A percentile compares a stretch with the other conserved stretches of the same genome.
These are phyloP conservation scores for Agrochola lychnidis DNA, from an alignment of 2,888 invertebrate species.

Conservation along the genomic window DNA sequence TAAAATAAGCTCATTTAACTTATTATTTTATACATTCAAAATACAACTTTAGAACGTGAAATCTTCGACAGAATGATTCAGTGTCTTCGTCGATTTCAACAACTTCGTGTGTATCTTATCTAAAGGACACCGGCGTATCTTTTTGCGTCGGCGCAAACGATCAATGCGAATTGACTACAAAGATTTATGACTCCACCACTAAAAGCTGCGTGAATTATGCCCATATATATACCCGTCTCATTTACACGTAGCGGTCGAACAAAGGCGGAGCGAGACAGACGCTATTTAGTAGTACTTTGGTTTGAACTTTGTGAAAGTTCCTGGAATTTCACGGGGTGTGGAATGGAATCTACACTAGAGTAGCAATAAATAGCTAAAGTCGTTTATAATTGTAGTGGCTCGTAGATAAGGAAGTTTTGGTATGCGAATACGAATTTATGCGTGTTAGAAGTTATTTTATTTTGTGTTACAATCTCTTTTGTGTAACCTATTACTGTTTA, in stretches of 20 bases:
- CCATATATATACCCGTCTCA: constrained; percentile 68
- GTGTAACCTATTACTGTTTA: constrained; percentile 8
- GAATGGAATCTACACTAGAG: constrained; percentile 57
- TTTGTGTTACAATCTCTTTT: constrained; percentile 33
- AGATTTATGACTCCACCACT: constrained; percentile 82
- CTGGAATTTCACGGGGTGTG: constrained; percentile 59
- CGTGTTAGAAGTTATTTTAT: constrained; percentile 36
- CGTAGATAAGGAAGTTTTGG: constrained; percentile 53
- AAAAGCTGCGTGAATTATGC: constrained; percentile 82
- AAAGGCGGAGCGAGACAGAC: constrained; percentile 58
- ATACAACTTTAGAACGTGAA: constrained; percentile 5
- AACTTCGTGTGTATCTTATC: constrained; percentile 56
- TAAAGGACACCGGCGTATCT: constrained; percentile 73
- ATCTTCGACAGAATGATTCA: constrained; percentile 36
- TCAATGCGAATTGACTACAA: constrained; percentile 80
- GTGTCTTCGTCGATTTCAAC: constrained; percentile 42
- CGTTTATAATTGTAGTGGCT: constrained; percentile 56
- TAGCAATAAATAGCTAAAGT: constrained; percentile 62
- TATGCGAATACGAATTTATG: constrained; percentile 53
- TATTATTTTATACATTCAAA: too few relatives aligned
- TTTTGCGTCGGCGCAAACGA: constrained; percentile 79
- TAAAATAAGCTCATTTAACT: constrained; percentile 3
- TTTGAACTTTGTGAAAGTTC: constrained; percentile 67
- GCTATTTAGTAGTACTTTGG: constrained; percentile 59
- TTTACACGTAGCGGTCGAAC: constrained; percentile 54